A percentile compares a stretch with the other conserved stretches of the same genome.
Evolutionary conservation across 35 echinoderm and acorn worm genomes (phyloP).

Genomic region (Apostichopus japonicus): DNA sequence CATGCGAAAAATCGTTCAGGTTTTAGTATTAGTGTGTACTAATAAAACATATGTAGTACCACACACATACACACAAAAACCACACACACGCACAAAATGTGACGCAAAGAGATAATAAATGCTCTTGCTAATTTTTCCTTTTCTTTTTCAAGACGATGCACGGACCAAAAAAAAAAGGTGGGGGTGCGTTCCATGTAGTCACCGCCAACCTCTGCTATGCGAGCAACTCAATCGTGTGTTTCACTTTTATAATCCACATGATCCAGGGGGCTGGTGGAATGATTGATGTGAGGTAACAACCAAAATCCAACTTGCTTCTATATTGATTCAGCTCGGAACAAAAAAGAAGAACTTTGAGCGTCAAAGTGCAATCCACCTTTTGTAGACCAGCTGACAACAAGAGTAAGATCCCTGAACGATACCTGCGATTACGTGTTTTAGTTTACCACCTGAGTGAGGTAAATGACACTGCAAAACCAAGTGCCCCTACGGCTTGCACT

Average conservation of each 20-base stretch:
- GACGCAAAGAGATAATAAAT: too few relatives aligned
- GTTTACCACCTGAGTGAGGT: conserved; percentile 2
- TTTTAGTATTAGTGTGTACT: neutral
- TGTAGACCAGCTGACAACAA: conserved; percentile 33
- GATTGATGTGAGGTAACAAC: conserved; percentile 9
- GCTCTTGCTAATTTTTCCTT: too few relatives aligned
- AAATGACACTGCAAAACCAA: conserved; percentile 20
- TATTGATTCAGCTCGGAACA: neutral
- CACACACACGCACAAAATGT: too few relatives aligned
- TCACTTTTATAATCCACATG: conserved; percentile 49
- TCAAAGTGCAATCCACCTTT: conserved; percentile 34
- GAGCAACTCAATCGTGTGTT: conserved; percentile 1
- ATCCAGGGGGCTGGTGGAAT: conserved; percentile 4
- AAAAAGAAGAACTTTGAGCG: neutral
- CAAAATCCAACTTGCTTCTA: neutral
- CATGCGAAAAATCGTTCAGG: too few relatives aligned
- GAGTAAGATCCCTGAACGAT: neutral
- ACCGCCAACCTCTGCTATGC: too few relatives aligned
- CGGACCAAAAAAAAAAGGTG: too few relatives aligned
- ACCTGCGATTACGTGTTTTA: conserved; percentile 1
- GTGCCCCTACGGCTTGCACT: conserved; percentile 39
- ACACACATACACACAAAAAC: too few relatives aligned
- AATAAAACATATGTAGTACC: too few relatives aligned
- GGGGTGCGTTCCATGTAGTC: too few relatives aligned
- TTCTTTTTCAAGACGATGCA: too few relatives aligned